phyloP scores from a whole-genome alignment of 2,113 vertebrate species.

The Elephantulus edwardii region DNA sequence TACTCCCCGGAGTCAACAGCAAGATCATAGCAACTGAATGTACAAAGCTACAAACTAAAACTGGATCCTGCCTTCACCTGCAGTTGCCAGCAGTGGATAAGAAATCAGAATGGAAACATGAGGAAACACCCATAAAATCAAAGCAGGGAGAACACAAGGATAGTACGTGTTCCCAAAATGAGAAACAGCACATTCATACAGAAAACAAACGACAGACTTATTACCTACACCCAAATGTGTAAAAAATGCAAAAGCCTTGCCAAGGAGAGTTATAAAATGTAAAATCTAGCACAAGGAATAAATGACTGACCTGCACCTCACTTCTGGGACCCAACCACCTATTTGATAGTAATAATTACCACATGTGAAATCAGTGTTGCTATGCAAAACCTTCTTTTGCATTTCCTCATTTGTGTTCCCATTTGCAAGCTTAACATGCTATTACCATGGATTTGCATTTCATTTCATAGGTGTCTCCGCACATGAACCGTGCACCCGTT shows the following conservation, averaged over 20 bases:
- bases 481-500: accelerated
- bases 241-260: constrained; percentile 50
- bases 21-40: background rate
- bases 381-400: constrained; percentile 69
- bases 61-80: background rate
- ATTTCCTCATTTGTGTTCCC: constrained; percentile 59
- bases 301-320: background rate
- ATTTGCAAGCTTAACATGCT: constrained; percentile 56
- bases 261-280: background rate
- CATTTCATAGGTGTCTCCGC: constrained; percentile 15
- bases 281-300: constrained; percentile 13
- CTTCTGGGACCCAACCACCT: background rate
- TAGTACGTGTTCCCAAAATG: background rate
- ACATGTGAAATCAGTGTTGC: constrained; percentile 16
- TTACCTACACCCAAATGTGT: background rate
- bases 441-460: constrained; percentile 44
- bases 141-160: background rate
- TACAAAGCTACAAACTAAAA: background rate
- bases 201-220: background rate
- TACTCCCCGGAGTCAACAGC: no score
- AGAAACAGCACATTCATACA: background rate
- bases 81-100: accelerated
- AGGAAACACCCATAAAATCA: background rate
- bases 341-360: constrained; percentile 39
- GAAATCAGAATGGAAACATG: background rate